A percentile compares a stretch with the other conserved stretches of the same genome.
Conservation (phyloP, 2,113 vertebrate species). For the Lophochroa leadbeateri region DNA sequence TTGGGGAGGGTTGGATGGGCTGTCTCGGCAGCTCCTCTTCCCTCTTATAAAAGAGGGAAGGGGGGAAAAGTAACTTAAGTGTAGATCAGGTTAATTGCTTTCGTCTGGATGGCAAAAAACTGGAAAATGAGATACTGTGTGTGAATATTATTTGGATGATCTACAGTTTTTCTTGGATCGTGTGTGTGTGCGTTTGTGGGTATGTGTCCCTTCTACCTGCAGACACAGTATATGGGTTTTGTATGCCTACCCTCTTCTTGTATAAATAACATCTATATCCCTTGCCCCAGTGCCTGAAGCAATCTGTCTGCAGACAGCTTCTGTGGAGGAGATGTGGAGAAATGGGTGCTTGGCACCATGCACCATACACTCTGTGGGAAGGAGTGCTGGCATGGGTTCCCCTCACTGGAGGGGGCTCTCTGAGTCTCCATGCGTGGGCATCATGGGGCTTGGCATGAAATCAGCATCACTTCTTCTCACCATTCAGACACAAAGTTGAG, state of each 20-base stretch:
- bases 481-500: background rate
- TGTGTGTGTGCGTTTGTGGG: background rate
- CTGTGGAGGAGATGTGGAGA: background rate
- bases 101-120: background rate
- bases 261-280: background rate
- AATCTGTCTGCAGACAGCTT: fast-evolving
- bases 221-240: fast-evolving
- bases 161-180: background rate
- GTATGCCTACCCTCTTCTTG: background rate
- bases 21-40: background rate
- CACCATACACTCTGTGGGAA: fast-evolving
- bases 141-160: background rate
- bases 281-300: background rate
- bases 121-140: background rate
- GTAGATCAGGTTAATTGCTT: background rate
- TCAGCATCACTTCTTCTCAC: fast-evolving
- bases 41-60: background rate
- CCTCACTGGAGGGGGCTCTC: background rate
- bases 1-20: background rate
- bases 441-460: too few relatives aligned
- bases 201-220: fast-evolving
- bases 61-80: background rate
- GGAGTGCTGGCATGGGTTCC: background rate
- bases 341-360: background rate
- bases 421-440: fast-evolving